Conservation (phyloP, 2,113 vertebrate genomes). For the Alectura lathami region DNA sequence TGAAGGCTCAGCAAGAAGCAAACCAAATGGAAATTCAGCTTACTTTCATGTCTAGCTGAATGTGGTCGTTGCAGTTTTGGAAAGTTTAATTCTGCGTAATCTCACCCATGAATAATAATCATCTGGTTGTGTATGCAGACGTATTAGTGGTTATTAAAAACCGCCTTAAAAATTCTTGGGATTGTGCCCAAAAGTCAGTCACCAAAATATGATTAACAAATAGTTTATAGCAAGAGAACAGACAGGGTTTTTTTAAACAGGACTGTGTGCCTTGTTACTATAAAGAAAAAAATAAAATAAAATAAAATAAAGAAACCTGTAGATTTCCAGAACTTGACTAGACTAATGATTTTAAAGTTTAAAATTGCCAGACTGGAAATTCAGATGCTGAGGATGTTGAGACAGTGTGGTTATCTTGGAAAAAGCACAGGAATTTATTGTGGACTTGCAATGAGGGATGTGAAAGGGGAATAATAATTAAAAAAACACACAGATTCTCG, state of each 20-base stretch:
- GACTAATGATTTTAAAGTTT: conserved; percentile 8
- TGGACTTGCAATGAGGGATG: background rate
- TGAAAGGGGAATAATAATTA: background rate
- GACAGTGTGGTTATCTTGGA: background rate
- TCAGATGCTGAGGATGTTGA: background rate
- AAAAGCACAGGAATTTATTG: background rate
- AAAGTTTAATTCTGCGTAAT: conserved; percentile 82
- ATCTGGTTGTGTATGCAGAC: conserved; percentile 75
- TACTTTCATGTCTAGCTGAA: conserved; percentile 79
- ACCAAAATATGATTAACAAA: conserved; percentile 77
- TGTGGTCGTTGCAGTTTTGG: conserved; percentile 74
- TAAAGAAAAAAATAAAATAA: background rate
- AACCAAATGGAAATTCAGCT: conserved; percentile 86
- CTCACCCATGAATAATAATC: conserved; percentile 83
- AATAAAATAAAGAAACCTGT: conserved; percentile 31
- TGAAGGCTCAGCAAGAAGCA: conserved; percentile 93
- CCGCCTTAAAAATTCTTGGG: conserved; percentile 75
- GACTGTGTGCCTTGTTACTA: conserved; percentile 18
- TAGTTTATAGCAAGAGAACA: conserved; percentile 71
- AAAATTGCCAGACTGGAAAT: background rate
- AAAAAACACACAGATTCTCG: background rate
- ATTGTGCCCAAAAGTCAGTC: conserved; percentile 75
- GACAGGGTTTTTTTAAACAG: conserved; percentile 59
- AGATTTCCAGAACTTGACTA: conserved; percentile 20
- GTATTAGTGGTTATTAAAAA: conserved; percentile 78